A percentile compares a stretch with the other conserved stretches of the same genome.
Evolutionary conservation across 2,888 invertebrate genomes (phyloP).

Genomic region (Uloborus plumipes): DNA sequence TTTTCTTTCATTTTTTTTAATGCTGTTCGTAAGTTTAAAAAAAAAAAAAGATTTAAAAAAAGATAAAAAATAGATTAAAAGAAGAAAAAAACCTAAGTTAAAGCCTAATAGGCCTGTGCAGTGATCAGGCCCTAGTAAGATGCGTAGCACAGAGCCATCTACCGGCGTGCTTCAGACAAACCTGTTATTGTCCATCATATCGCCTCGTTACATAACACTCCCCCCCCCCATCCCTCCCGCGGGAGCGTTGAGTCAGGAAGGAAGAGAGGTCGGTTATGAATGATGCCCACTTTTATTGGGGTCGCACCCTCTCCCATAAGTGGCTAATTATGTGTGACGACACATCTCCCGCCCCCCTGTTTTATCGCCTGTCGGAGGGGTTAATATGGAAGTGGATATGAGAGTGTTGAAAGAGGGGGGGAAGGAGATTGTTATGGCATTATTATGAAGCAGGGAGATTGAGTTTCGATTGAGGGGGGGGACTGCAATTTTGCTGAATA

Average conservation of each 20-base stretch:
- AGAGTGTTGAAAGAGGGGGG: neutral
- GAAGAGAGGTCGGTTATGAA: constrained; percentile 43
- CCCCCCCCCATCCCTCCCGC: constrained; percentile 10
- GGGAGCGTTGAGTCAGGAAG: constrained; percentile 58
- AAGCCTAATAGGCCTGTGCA: too few relatives aligned
- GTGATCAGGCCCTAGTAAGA: too few relatives aligned
- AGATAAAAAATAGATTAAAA: too few relatives aligned
- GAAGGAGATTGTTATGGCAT: constrained; percentile 45
- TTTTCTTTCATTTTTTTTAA: too few relatives aligned
- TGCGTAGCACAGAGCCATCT: constrained; percentile 33
- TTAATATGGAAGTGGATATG: constrained; percentile 35
- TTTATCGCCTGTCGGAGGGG: neutral
- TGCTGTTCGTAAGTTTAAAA: too few relatives aligned
- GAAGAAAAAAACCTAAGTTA: too few relatives aligned
- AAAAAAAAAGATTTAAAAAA: too few relatives aligned
- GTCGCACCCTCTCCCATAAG: constrained; percentile 62
- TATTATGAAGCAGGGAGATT: constrained; percentile 35
- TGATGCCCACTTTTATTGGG: constrained; percentile 63
- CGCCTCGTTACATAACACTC: constrained; percentile 50
- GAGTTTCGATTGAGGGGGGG: neutral
- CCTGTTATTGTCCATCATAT: constrained; percentile 12
- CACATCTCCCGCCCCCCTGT: constrained; percentile 18
- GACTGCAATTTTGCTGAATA: too few relatives aligned
- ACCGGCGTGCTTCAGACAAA: constrained; percentile 6
- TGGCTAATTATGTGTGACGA: constrained; percentile 64